Evolutionary conservation across 2,113 vertebrate genomes (phyloP), one percentile per base, ranked within the genome.

Genomic region (Holacanthus passer): DNA sequence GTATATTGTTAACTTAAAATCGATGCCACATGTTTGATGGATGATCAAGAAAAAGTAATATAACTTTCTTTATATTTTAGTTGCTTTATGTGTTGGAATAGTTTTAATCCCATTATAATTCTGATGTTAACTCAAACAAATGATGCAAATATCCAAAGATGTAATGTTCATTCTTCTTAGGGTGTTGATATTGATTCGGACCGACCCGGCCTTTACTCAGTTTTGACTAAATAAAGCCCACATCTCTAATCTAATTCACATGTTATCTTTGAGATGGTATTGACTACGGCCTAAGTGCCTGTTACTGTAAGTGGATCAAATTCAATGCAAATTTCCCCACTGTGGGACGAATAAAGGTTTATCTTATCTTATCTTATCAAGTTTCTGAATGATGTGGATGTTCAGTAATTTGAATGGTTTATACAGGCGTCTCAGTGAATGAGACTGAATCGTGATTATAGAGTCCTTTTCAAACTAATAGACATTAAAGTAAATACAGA

Each of bases 281-380:
- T 77, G 74, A 77, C 74, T 58, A 12, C 52, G 37, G 29, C 29
- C 52, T 67, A 47, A 77, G 63, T 67, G 74, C 74, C 31, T 48
- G 62, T 58, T 66, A 66, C 29, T 66, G 62, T 58, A 48, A 73
- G 78, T 66, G 79, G 62, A 73, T 67, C 20, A n/a, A n/a, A n/a
- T n/a, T n/a, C n/a, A n/a, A n/a, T n/a, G n/a, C n/a, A n/a, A n/a
- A n/a, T n/a, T n/a, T n/a, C n/a, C n/a, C n/a, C n/a, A n/a, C n/a
- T n/a, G n/a, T n/a, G n/a, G n/a, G n/a, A n/a, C n/a, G n/a, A n/a
- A n/a, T n/a, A n/a, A n/a, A n/a, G n/a, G n/a, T n/a, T n/a, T n/a
- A n/a, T n/a, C n/a, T n/a, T n/a, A n/a, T n/a, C n/a, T n/a, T n/a
- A n/a, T n/a, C n/a, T n/a, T n/a, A n/a, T n/a, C n/a, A 73, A 37